These are phyloP conservation scores for Cephus runcator DNA, from an alignment of 2,888 invertebrate genomes.

Conservation along the genomic window DNA sequence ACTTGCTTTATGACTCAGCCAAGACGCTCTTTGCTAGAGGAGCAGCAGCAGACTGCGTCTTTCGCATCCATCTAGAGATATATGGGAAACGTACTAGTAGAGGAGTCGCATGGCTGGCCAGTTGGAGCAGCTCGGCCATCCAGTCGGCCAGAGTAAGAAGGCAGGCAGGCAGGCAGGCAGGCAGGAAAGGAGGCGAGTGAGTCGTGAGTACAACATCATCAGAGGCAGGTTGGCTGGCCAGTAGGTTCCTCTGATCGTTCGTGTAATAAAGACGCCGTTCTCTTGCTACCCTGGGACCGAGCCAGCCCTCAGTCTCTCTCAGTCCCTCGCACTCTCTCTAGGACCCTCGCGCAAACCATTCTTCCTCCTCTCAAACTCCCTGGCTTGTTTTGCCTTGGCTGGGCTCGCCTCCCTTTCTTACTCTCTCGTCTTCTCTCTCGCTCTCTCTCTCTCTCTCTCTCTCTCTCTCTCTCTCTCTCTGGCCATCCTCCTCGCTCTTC, in stretches of 20 bases:
- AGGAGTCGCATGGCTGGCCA: too few species aligned
- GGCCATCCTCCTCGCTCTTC: too few species aligned
- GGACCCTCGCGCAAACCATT: constrained; percentile 2
- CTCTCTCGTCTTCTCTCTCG: constrained; percentile 12
- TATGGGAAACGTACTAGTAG: too few species aligned
- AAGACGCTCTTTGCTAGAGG: too few species aligned
- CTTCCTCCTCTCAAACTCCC: constrained; percentile 7
- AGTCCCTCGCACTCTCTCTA: constrained; percentile 27
- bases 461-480: constrained; percentile 20
- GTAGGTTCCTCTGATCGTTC: constrained; percentile 44
- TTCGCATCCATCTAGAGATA: too few species aligned
- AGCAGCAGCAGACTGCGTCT: too few species aligned
- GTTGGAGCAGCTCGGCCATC: too few species aligned
- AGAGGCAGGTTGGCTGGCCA: constrained; percentile 43
- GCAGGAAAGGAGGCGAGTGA: not conserved
- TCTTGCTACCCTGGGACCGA: constrained; percentile 10
- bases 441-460: constrained; percentile 17
- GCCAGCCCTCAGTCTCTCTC: constrained; percentile 1
- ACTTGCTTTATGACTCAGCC: too few species aligned
- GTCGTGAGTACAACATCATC: constrained; percentile 55
- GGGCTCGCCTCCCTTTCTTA: constrained; percentile 15
- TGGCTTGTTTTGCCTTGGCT: constrained; percentile 15
- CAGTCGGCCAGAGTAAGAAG: too few species aligned
- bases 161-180: too few species aligned
- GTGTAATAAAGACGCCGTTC: constrained; percentile 64